Percentiles rank a stretch among this genome's conserved stretches.
Conservation (phyloP, 2,113 vertebrate genomes). For the Merops nubicus region DNA sequence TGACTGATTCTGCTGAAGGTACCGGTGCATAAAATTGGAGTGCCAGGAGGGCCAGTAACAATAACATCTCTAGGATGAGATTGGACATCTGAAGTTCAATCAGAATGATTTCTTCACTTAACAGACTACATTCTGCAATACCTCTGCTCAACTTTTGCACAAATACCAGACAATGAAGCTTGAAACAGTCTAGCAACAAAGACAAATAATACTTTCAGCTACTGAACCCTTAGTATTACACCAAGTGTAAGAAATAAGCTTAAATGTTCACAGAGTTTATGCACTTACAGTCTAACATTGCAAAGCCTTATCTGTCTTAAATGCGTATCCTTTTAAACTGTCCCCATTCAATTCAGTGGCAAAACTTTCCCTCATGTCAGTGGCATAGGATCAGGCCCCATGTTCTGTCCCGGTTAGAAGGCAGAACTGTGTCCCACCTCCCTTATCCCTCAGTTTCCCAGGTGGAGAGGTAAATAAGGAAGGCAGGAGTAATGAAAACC, state of each 20-base stretch:
- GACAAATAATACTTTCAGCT: neutral
- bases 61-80: neutral
- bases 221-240: neutral
- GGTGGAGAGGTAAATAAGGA: too few relatives aligned
- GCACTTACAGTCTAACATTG: neutral
- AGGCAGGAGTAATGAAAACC: too few relatives aligned
- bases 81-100: neutral
- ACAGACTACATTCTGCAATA: neutral
- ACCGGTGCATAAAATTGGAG: slow-evolving; percentile 34
- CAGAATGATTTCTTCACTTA: neutral
- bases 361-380: neutral
- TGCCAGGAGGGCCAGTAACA: neutral
- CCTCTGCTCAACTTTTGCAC: neutral
- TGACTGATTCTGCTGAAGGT: slow-evolving; percentile 20
- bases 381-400: neutral
- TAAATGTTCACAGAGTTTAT: neutral
- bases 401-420: too few relatives aligned
- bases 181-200: neutral
- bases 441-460: too few relatives aligned
- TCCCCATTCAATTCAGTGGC: neutral
- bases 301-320: neutral
- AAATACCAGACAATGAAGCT: neutral
- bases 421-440: too few relatives aligned
- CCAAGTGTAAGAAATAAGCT: neutral
- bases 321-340: neutral